These are phyloP conservation scores for Hyphantria cunea DNA, from an alignment of 1,140 invertebrate genomes.

Conservation along the genomic window DNA sequence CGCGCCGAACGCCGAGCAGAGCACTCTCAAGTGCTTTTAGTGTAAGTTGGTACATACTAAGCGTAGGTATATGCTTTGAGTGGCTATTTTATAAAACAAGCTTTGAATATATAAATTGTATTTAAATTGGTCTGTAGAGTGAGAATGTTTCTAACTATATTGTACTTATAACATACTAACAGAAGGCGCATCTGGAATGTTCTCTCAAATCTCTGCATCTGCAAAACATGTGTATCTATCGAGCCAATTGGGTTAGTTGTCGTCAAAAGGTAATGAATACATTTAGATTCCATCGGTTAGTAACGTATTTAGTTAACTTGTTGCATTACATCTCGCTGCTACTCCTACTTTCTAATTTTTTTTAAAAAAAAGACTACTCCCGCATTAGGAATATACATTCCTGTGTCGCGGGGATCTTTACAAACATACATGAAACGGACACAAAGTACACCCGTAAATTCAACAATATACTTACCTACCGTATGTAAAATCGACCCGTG, in stretches of 20 bases:
- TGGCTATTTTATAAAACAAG: slow-evolving; percentile 8
- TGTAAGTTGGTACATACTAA: slow-evolving; percentile 24
- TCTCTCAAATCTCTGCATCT: background rate
- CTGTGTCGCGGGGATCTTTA: no score
- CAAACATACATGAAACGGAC: no score
- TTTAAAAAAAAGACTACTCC: no score
- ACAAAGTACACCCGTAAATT: no score
- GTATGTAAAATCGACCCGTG: slow-evolving; percentile 4
- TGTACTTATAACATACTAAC: background rate
- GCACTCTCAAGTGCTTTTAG: slow-evolving; percentile 50
- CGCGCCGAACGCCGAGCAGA: slow-evolving; percentile 34
- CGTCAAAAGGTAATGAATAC: background rate
- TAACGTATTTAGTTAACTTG: slow-evolving; percentile 1
- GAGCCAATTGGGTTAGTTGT: background rate
- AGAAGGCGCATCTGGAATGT: background rate
- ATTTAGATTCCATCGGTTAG: background rate
- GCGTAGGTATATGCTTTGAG: background rate
- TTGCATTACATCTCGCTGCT: background rate
- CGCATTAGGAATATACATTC: no score
- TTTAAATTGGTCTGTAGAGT: background rate
- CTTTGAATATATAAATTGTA: slow-evolving; percentile 9
- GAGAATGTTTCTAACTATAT: background rate
- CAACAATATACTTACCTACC: slow-evolving; percentile 1
- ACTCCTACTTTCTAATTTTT: slow-evolving; percentile 1
- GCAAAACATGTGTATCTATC: slow-evolving; percentile 1